Evolutionary conservation across 2,888 invertebrate species (phyloP), one percentile per base, ranked within the genome.

Genomic region (Melipona beecheii): DNA sequence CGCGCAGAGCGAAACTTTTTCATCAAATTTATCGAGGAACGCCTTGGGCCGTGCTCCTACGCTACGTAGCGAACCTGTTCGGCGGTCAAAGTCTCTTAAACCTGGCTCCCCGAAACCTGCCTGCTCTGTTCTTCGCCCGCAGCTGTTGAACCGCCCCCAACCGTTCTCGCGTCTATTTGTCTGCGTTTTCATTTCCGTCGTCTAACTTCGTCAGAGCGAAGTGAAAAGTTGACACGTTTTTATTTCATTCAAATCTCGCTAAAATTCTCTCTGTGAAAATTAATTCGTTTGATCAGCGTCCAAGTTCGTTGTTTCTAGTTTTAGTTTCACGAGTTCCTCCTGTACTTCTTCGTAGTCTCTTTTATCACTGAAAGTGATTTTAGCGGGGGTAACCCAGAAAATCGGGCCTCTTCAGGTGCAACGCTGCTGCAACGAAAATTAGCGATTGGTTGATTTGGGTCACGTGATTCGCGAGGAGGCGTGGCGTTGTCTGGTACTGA

Each of bases 1-100:
- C 70, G 69, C 43, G 43, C 9, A 9, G 65, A 77, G 82, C 36
- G 69, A 83, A 86, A 86, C 78, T 86, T 86, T 86, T 85, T 86
- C 86, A 85, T 86, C 78, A 83, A 81, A 86, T 83, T 81, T 85
- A 85, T 78, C 80, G 85, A 66, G 80, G 58, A 85, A 75, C 85
- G 85, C 85, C 81, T 65, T 66, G 74, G 78, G 85, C 85, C 54
- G 62, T 60, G 56, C 74, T 65, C 31, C 62, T 27, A 73, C 74
- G 58, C 58, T 71, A 43, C 9, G 72, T 19, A 54, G 58, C 65
- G 36, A 75, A 72, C 72, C 75, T 36, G 74, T 68, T 78, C 75
- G 56, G 24, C 50, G 81, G 81, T 86, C 86, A 79, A 77, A 84
- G 81, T 76, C 79, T 71, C 72, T 77, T 52, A 43, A 71, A 79